Evolutionary conservation across 2,888 invertebrate species (phyloP), one percentile per base, ranked within the genome.

Genomic region (Drosophila nr. perissopoda): DNA sequence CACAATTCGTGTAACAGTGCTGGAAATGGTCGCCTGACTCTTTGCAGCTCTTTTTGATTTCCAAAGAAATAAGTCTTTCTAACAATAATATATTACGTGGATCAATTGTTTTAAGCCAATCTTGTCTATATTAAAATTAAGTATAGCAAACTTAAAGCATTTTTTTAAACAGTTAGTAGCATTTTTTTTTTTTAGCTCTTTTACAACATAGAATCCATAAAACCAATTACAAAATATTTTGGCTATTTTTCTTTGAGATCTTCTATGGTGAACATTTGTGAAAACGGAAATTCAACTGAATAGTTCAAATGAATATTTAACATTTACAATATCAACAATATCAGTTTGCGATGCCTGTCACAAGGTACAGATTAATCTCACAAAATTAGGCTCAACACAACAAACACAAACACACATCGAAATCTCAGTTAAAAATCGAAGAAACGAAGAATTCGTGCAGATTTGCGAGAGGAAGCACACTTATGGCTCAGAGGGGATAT

Each of bases 401-500:
- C 1, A 16, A 45, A 7, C 13, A 4, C 45, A 21, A 45, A 2
- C 5, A 13, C 42, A 21, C 6, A 21, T 53, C 52, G n/a, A 69
- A 69, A 69, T 72, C 51, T 49, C 31, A 49, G 48, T 54, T 48
- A 10, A 62, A 36, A 54, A 13, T 36, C n/a, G 5, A 21, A 25
- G 13, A 18, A 25, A 10, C 1, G 25, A 3, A 3, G 10, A 48
- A n/a, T 45, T 38, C 1, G 10, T 7, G 2, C 7, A 21, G 7
- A 21, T 21, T 45, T 45, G 21, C 16, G 8, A 8, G 4, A 8
- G 2, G 8, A 36, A 8, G 2, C 13, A 21, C 1, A 16, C 0
- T 33, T 51, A 78, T 69, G 49, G 62, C 78, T 1, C 68, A 25
- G 16, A 16, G 31, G 3, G 57, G 74, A 0, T 84, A 88, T 29